phyloP scores from a whole-genome alignment of 2,888 invertebrate genomes.

The Drosophila maculinotata region DNA sequence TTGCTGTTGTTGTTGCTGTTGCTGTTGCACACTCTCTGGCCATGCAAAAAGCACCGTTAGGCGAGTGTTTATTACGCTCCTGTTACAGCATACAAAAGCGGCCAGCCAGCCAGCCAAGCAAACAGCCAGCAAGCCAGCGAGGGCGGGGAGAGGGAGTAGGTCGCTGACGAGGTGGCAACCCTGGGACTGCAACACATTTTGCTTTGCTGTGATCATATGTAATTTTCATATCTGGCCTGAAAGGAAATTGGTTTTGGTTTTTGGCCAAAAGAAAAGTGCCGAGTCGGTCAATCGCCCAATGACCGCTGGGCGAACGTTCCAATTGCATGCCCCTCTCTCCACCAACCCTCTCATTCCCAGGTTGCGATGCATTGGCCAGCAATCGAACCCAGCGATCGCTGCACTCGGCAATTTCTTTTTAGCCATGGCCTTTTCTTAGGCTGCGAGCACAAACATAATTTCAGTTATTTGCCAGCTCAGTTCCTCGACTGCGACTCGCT shows the following conservation, averaged over 20 bases:
- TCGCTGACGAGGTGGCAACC: conserved; percentile 8
- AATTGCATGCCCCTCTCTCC: conserved; percentile 30
- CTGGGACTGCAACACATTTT: conserved; percentile 27
- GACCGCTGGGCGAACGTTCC: conserved; percentile 63
- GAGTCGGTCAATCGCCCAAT: conserved; percentile 65
- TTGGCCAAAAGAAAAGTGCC: conserved; percentile 51
- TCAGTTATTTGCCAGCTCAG: conserved; percentile 74
- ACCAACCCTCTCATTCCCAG: neutral
- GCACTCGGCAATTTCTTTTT: conserved; percentile 60
- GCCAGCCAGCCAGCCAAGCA: conserved; percentile 32
- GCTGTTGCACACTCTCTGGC: conserved; percentile 43
- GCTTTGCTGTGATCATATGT: conserved; percentile 48
- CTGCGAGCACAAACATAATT: conserved; percentile 67
- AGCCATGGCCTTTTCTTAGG: conserved; percentile 56
- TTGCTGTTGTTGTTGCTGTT: conserved; percentile 22
- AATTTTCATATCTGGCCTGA: conserved; percentile 59
- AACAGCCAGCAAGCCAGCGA: conserved; percentile 3
- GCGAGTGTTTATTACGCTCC: conserved; percentile 77
- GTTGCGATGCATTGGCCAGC: conserved; percentile 23
- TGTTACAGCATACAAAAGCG: conserved; percentile 76
- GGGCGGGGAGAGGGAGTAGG: neutral
- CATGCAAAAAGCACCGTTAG: conserved; percentile 69
- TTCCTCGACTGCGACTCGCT: conserved; percentile 60
- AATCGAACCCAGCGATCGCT: conserved; percentile 57
- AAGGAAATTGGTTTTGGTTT: conserved; percentile 59